Conservation (phyloP, 92 coral and sea anemone genomes). For the Plumapathes pennacea region DNA sequence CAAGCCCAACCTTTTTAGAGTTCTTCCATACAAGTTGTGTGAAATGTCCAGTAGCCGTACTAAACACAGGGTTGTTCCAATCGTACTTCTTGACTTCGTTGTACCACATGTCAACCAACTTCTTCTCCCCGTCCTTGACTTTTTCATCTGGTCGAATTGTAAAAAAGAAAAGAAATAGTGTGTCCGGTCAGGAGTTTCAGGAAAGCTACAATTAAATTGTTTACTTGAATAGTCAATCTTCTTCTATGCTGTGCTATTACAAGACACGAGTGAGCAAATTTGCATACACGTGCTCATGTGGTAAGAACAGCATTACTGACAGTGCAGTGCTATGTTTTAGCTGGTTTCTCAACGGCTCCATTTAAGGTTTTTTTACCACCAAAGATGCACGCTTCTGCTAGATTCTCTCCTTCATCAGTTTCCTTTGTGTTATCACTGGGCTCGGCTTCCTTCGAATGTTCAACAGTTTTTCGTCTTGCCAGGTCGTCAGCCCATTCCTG, state of each 20-base stretch:
- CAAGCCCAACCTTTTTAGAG: conserved; percentile 6
- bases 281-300: too few relatives aligned
- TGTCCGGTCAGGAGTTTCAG: not conserved
- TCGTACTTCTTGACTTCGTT: not conserved
- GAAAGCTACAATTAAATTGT: too few relatives aligned
- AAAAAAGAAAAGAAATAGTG: not conserved
- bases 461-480: not conserved
- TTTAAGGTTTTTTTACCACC: not conserved
- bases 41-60: conserved; percentile 4
- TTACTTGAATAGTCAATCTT: too few relatives aligned
- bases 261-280: too few relatives aligned
- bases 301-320: too few relatives aligned
- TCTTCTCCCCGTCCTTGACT: not conserved
- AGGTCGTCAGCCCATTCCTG: not conserved
- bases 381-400: not conserved
- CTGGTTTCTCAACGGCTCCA: too few relatives aligned
- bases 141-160: not conserved
- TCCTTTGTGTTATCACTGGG: not conserved
- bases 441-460: too few relatives aligned
- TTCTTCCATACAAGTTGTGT: conserved; percentile 15
- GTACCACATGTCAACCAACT: not conserved
- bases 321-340: too few relatives aligned
- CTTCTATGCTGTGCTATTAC: too few relatives aligned
- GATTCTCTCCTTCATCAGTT: conserved; percentile 10
- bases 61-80: conserved; percentile 3